Percentiles rank a stretch among this genome's conserved stretches.
Conservation (phyloP, 2,797 vertebrate genomes). For the Gallirallus australis region DNA sequence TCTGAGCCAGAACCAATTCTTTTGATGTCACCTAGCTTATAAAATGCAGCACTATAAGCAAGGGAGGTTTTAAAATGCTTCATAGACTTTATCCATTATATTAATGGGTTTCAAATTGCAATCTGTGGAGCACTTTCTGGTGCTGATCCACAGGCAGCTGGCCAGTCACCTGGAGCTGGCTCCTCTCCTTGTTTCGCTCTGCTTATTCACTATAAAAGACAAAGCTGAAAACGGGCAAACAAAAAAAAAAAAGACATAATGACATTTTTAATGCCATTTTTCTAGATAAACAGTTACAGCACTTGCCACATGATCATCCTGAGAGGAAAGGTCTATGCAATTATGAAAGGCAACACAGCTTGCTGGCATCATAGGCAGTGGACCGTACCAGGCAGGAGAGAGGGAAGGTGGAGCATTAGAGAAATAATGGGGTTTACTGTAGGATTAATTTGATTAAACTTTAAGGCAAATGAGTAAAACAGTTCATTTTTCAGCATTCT, state of each 20-base stretch:
- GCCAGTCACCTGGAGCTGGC: constrained; percentile 66
- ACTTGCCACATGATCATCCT: not conserved
- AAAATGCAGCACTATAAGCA: constrained; percentile 43
- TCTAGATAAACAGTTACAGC: not conserved
- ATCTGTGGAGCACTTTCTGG: constrained; percentile 54
- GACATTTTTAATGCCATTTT: constrained; percentile 15
- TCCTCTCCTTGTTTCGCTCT: not conserved
- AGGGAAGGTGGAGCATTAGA: not conserved
- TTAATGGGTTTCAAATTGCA: constrained; percentile 67
- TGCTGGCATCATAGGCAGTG: not conserved
- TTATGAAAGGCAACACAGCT: not conserved
- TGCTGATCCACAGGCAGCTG: constrained; percentile 61
- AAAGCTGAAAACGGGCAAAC: not conserved
- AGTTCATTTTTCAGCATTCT: not conserved
- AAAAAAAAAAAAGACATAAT: not conserved
- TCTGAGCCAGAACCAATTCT: constrained; percentile 65
- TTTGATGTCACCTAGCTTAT: constrained; percentile 57
- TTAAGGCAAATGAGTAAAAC: not conserved
- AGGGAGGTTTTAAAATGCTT: constrained; percentile 69
- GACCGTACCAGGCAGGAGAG: not conserved
- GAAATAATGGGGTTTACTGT: not conserved
- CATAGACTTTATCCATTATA: constrained; percentile 70
- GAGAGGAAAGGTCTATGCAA: not conserved
- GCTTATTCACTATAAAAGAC: not conserved
- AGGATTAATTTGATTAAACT: not conserved